Base-by-base conservation (phyloP, 2,888 invertebrate species). In the Carcina quercana region DNA sequence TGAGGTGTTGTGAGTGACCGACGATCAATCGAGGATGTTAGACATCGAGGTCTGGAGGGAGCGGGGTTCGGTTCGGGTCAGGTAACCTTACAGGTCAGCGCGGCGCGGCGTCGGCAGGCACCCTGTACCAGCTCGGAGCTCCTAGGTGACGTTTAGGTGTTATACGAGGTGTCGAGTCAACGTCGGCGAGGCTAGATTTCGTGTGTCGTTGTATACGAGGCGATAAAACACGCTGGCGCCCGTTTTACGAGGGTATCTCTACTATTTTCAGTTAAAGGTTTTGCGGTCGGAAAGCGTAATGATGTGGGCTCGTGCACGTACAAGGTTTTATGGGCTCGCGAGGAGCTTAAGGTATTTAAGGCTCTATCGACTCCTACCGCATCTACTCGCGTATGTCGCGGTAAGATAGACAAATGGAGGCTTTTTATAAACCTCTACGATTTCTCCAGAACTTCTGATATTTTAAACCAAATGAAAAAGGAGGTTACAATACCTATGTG, bases 1-100 rank as follows among this genome's bases (percentile, higher is more conserved):
- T 60, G 64, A 70, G 68, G 75, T 76, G 76, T 75, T 72, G 74
- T 78, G 78, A 63, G 72, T 76, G 73, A n/a, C n/a, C n/a, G n/a
- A n/a, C n/a, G n/a, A n/a, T n/a, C n/a, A n/a, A n/a, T n/a, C n/a
- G n/a, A n/a, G n/a, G n/a, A n/a, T n/a, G n/a, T n/a, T n/a, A n/a
- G n/a, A n/a, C n/a, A n/a, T n/a, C n/a, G n/a, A n/a, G n/a, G n/a
- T n/a, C n/a, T n/a, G n/a, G n/a, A n/a, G n/a, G n/a, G n/a, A n/a
- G n/a, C n/a, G n/a, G n/a, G n/a, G n/a, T n/a, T n/a, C n/a, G n/a
- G n/a, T n/a, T n/a, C n/a, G n/a, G n/a, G n/a, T n/a, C n/a, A n/a
- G n/a, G n/a, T n/a, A n/a, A n/a, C n/a, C n/a, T 17, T 17, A 7
- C 5, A 17, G 17, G 7, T 17, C 17, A 7, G 17, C 17, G 7